A percentile compares a stretch with the other conserved stretches of the same genome.
These are phyloP conservation scores for Sebastes glaucus DNA, from an alignment of 2,797 vertebrate species.

Conservation along the genomic window DNA sequence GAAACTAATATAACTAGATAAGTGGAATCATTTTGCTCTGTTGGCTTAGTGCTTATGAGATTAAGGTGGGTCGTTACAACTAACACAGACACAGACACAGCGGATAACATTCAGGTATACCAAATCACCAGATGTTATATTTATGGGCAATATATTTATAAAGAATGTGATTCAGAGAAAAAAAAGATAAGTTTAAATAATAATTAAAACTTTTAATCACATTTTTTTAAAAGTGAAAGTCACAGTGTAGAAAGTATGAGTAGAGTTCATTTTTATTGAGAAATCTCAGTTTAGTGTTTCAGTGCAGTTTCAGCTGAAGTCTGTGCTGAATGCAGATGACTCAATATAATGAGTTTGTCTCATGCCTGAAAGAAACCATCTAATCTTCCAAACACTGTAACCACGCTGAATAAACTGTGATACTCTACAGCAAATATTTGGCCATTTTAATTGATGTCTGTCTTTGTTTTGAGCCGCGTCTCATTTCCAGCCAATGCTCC, in stretches of 20 bases:
- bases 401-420: conserved; percentile 1
- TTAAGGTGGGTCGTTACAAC: too few relatives aligned
- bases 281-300: not conserved
- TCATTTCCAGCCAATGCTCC: not conserved
- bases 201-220: not conserved
- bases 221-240: not conserved
- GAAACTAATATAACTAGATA: too few relatives aligned
- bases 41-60: too few relatives aligned
- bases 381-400: conserved; percentile 11
- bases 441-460: conserved; percentile 14
- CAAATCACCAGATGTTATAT: not conserved
- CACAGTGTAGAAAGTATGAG: rapidly evolving
- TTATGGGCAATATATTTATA: not conserved
- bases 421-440: conserved; percentile 8
- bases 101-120: too few relatives aligned
- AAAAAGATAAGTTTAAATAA: not conserved
- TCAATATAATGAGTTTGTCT: not conserved
- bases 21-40: too few relatives aligned
- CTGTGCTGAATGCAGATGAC: not conserved
- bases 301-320: not conserved
- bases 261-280: not conserved
- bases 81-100: not conserved
- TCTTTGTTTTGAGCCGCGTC: not conserved
- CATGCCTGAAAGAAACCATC: not conserved
- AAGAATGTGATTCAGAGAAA: not conserved